Evolutionary conservation across 2,888 invertebrate species (phyloP).

Genomic region (Coronaproctus castanopsis): DNA sequence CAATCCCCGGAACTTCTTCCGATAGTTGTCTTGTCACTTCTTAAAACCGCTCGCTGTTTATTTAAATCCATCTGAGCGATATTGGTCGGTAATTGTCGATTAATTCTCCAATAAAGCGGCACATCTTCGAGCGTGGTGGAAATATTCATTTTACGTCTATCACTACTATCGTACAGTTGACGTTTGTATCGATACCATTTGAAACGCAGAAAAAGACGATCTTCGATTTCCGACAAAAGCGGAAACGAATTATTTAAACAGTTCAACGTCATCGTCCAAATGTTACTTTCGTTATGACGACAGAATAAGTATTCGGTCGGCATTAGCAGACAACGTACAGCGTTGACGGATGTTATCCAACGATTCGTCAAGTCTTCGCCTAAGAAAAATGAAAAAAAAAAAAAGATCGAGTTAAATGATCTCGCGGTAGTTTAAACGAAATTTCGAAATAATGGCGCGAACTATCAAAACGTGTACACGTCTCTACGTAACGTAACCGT

Average conservation of each 20-base stretch:
- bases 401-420: too few relatives aligned
- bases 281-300: slow-evolving; percentile 41
- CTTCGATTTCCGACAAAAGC: slow-evolving; percentile 32
- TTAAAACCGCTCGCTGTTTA: too few relatives aligned
- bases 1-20: too few relatives aligned
- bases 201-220: slow-evolving; percentile 28
- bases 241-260: slow-evolving; percentile 40
- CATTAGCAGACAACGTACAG: slow-evolving; percentile 42
- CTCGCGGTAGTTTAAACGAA: too few relatives aligned
- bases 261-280: slow-evolving; percentile 40
- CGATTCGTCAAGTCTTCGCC: slow-evolving; percentile 45
- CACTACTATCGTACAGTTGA: neutral
- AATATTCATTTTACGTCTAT: neutral
- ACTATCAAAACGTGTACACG: too few relatives aligned
- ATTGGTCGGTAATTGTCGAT: slow-evolving; percentile 28
- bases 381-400: slow-evolving; percentile 14
- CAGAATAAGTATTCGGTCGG: slow-evolving; percentile 44
- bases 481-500: too few relatives aligned
- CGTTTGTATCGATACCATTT: slow-evolving; percentile 13
- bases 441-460: too few relatives aligned
- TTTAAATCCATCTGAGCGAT: too few relatives aligned
- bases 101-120: slow-evolving; percentile 5
- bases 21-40: too few relatives aligned
- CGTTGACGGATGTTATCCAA: slow-evolving; percentile 40
- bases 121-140: slow-evolving; percentile 1